These are phyloP conservation scores for Odontocerum albicorne DNA, from an alignment of 2,888 invertebrate genomes.

Conservation along the genomic window DNA sequence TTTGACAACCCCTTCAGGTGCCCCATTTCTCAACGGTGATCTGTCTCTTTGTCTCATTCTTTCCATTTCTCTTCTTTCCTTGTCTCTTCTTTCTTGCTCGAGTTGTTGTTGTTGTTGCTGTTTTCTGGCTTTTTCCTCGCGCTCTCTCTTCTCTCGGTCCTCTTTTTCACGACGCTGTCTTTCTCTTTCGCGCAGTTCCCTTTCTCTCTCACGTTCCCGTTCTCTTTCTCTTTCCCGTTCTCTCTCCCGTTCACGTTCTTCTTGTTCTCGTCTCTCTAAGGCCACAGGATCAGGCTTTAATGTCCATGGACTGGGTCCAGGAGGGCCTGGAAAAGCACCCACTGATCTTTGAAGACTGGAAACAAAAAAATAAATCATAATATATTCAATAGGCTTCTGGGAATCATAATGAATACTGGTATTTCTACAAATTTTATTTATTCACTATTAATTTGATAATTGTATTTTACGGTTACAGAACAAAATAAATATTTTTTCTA, in stretches of 20 bases:
- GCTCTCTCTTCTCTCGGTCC: constrained; percentile 61
- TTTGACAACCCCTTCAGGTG: constrained; percentile 58
- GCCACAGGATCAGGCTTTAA: constrained; percentile 67
- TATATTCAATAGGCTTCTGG: no score
- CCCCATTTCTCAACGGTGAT: constrained; percentile 76
- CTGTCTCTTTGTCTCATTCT: constrained; percentile 68
- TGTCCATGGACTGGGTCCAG: constrained; percentile 61
- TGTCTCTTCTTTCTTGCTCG: constrained; percentile 57
- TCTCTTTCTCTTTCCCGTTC: constrained; percentile 59
- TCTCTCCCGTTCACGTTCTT: constrained; percentile 59
- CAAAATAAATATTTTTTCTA: no score
- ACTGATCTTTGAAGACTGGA: constrained; percentile 59
- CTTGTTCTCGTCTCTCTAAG: constrained; percentile 62
- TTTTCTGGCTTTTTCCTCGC: constrained; percentile 56
- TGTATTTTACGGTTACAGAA: no score
- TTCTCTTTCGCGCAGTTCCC: constrained; percentile 57
- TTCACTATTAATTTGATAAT: no score
- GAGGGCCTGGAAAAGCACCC: constrained; percentile 57
- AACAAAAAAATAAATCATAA: no score
- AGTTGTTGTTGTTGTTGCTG: constrained; percentile 49
- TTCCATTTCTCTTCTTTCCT: constrained; percentile 61
- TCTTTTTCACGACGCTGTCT: constrained; percentile 58
- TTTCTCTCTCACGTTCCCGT: constrained; percentile 59
- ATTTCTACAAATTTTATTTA: no score
- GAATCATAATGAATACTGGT: no score